Conservation (phyloP, 2,113 vertebrate species). For the Garra rufa region DNA sequence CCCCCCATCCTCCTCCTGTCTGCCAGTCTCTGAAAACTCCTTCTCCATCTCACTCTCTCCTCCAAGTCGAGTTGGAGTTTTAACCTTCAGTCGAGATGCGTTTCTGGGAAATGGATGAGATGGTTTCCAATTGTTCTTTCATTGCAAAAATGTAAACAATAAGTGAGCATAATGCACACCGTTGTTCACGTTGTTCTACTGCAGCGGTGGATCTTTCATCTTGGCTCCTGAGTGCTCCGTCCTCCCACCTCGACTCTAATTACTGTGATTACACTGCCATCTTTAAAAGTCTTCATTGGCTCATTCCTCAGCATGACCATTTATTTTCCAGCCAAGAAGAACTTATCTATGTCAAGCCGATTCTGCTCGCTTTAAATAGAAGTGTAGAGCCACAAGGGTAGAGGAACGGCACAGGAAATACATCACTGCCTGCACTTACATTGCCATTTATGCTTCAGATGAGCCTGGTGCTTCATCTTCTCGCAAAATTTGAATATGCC, state of each 20-base stretch:
- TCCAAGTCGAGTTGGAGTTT: not conserved
- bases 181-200: not conserved
- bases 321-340: slow-evolving; percentile 55
- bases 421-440: not conserved
- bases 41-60: not conserved
- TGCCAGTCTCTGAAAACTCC: slow-evolving; percentile 8
- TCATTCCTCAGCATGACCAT: slow-evolving; percentile 50
- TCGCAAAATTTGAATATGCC: not conserved
- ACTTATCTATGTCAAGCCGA: slow-evolving; percentile 36
- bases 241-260: slow-evolving; percentile 64
- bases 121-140: not conserved
- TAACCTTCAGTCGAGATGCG: not conserved
- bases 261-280: slow-evolving; percentile 67
- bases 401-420: slow-evolving; percentile 12
- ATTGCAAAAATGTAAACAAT: not conserved
- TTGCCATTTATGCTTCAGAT: not conserved
- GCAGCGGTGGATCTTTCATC: slow-evolving; percentile 33
- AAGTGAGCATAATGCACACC: not conserved
- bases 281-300: slow-evolving; percentile 55
- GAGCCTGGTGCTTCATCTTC: not conserved
- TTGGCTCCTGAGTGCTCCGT: slow-evolving; percentile 38
- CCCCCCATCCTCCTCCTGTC: not conserved
- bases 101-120: not conserved
- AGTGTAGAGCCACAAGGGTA: not conserved
- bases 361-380: slow-evolving; percentile 36